phyloP scores from a whole-genome alignment of 2,888 invertebrate genomes.

The Drosophila barbarae region DNA sequence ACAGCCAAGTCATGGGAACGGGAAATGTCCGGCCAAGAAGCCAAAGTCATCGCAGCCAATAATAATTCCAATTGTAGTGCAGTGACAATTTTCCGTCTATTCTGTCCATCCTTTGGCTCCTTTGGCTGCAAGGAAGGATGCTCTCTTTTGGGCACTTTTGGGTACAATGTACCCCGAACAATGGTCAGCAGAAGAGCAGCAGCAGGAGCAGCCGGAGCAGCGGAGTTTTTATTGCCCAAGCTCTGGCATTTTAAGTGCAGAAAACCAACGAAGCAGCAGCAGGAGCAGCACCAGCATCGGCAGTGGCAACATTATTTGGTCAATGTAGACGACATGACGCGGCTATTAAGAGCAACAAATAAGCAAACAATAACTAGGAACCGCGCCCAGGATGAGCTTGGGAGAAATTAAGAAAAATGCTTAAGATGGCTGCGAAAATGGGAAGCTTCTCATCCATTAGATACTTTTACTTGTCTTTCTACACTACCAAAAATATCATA shows the following conservation, averaged over 20 bases:
- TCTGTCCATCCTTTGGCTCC: conserved; percentile 13
- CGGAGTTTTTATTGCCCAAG: conserved; percentile 75
- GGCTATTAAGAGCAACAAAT: conserved; percentile 73
- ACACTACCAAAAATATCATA: not conserved
- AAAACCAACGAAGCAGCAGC: conserved; percentile 37
- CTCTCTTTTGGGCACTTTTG: conserved; percentile 46
- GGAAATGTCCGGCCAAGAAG: conserved; percentile 56
- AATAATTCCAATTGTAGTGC: conserved; percentile 76
- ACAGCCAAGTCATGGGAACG: conserved; percentile 13
- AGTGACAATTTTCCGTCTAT: conserved; percentile 65
- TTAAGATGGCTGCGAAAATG: conserved; percentile 13
- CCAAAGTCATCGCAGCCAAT: conserved; percentile 76
- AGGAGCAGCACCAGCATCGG: conserved; percentile 31
- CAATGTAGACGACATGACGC: conserved; percentile 75
- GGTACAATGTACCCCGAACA: conserved; percentile 73
- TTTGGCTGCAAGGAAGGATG: conserved; percentile 46
- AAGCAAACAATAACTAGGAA: conserved; percentile 65
- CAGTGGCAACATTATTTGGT: conserved; percentile 66
- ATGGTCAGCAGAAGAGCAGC: conserved; percentile 56
- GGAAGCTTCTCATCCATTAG: not conserved
- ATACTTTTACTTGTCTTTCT: not conserved
- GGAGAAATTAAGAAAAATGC: conserved; percentile 53
- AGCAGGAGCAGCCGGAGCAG: conserved; percentile 3
- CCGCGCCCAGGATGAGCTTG: conserved; percentile 28
- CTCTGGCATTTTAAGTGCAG: conserved; percentile 76